phyloP scores from a whole-genome alignment of 1,140 invertebrate species.

The Oreohelix idahoensis region DNA sequence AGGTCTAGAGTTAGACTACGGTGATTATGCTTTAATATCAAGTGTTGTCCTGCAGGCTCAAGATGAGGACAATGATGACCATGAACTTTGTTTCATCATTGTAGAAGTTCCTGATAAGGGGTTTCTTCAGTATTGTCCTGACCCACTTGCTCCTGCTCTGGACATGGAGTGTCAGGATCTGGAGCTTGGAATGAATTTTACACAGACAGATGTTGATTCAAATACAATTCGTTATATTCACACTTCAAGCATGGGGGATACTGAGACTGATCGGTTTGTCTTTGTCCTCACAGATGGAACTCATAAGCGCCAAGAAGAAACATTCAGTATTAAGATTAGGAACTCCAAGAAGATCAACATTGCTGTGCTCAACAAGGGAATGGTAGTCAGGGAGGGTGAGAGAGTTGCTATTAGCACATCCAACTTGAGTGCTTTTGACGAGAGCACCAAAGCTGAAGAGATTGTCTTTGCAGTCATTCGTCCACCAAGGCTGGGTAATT shows the following conservation, averaged over 20 bases:
- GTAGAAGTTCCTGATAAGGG: constrained; percentile 64
- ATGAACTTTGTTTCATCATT: constrained; percentile 68
- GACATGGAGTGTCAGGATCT: constrained; percentile 69
- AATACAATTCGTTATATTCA: constrained; percentile 91
- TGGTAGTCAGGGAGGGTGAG: constrained; percentile 90
- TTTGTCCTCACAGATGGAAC: constrained; percentile 83
- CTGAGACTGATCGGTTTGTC: constrained; percentile 87
- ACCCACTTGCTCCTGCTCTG: constrained; percentile 80
- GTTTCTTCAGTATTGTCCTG: constrained; percentile 77
- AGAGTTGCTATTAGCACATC: constrained; percentile 83
- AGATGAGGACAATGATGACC: constrained; percentile 71
- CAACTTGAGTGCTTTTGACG: constrained; percentile 87
- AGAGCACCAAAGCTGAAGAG: constrained; percentile 85
- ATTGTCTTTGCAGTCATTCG: constrained; percentile 91
- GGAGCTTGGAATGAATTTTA: constrained; percentile 78
- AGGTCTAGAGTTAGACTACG: constrained; percentile 70
- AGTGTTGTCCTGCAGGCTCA: constrained; percentile 66
- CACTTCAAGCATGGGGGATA: constrained; percentile 86
- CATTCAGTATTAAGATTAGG: constrained; percentile 85
- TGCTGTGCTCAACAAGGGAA: constrained; percentile 77
- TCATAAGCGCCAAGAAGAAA: constrained; percentile 70
- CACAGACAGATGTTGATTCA: constrained; percentile 88
- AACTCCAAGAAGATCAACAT: constrained; percentile 82
- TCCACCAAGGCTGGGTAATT: constrained; percentile 77
- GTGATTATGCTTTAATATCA: constrained; percentile 68